These are phyloP conservation scores for Neoaliturus tenellus DNA, from an alignment of 2,888 invertebrate species.

Conservation along the genomic window DNA sequence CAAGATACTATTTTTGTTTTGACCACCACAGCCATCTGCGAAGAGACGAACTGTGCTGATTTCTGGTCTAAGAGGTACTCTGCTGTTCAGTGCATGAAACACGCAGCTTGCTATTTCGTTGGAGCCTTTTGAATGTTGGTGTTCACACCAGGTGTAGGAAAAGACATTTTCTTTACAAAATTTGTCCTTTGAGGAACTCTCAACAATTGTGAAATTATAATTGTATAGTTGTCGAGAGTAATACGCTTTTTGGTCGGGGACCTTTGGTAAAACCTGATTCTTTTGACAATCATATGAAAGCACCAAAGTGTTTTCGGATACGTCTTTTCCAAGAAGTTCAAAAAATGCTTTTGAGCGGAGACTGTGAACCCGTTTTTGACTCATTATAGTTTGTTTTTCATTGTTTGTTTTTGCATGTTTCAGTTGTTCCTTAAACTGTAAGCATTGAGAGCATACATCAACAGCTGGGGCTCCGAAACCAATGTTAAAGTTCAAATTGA, in stretches of 20 bases:
- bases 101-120: constrained; percentile 69
- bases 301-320: not conserved
- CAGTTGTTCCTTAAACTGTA: constrained; percentile 50
- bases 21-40: constrained; percentile 56
- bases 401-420: constrained; percentile 46
- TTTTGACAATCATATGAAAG: too few species aligned
- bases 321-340: constrained; percentile 56
- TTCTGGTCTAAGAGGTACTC: not conserved
- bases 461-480: constrained; percentile 57
- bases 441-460: constrained; percentile 52
- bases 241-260: constrained; percentile 66
- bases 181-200: constrained; percentile 66
- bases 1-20: constrained; percentile 57
- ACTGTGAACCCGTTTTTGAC: constrained; percentile 58
- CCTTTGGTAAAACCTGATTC: constrained; percentile 63
- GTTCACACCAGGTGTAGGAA: constrained; percentile 61
- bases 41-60: constrained; percentile 49
- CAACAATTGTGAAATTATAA: constrained; percentile 68
- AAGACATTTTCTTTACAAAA: constrained; percentile 65
- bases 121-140: constrained; percentile 67
- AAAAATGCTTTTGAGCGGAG: constrained; percentile 50
- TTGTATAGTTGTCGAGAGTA: constrained; percentile 68
- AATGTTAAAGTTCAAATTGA: constrained; percentile 42
- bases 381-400: not conserved
- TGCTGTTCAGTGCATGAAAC: constrained; percentile 57